A percentile compares a stretch with the other conserved stretches of the same genome.
These are phyloP conservation scores for Nematopogon swammerdamellus DNA, from an alignment of 2,888 invertebrate genomes.

Conservation along the genomic window DNA sequence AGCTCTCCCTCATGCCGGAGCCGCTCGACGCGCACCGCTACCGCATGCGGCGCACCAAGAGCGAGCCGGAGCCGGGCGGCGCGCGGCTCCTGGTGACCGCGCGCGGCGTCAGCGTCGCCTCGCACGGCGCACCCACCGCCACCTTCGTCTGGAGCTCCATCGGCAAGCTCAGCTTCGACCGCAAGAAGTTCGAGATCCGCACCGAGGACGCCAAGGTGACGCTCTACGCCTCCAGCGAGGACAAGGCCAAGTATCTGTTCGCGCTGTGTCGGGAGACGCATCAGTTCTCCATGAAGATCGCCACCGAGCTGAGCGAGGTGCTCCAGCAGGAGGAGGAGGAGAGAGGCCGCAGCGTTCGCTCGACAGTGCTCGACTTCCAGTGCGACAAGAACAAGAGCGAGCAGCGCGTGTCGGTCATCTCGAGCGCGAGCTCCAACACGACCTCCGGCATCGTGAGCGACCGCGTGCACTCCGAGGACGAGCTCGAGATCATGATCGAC, in stretches of 20 bases:
- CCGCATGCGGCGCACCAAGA: conserved; percentile 73
- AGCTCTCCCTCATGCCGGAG: conserved; percentile 79
- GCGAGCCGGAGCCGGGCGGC: conserved; percentile 71
- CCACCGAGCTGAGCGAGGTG: conserved; percentile 79
- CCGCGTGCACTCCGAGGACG: conserved; percentile 91
- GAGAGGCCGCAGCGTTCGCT: too few relatives aligned
- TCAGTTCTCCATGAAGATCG: conserved; percentile 92
- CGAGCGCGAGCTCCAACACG: conserved; percentile 93
- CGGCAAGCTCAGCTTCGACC: conserved; percentile 92
- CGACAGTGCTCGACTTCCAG: too few relatives aligned
- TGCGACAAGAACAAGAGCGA: conserved; percentile 65
- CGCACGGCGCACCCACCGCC: conserved; percentile 64
- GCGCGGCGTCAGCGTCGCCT: conserved; percentile 85
- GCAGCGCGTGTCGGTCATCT: conserved; percentile 86
- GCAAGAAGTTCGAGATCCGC: conserved; percentile 95
- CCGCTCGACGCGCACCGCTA: conserved; percentile 89
- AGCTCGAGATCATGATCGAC: conserved; percentile 84
- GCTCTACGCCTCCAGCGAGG: conserved; percentile 88
- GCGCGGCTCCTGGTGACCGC: conserved; percentile 91
- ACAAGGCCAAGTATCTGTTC: conserved; percentile 88
- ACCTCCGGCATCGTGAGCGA: conserved; percentile 97
- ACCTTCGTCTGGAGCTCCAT: conserved; percentile 95
- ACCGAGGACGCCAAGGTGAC: conserved; percentile 86
- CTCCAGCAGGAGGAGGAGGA: conserved; percentile 81
- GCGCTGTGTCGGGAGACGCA: conserved; percentile 89